Evolutionary conservation across 2,888 invertebrate genomes (phyloP), one percentile per base, ranked within the genome.

Genomic region (Sylvicola cinctus): DNA sequence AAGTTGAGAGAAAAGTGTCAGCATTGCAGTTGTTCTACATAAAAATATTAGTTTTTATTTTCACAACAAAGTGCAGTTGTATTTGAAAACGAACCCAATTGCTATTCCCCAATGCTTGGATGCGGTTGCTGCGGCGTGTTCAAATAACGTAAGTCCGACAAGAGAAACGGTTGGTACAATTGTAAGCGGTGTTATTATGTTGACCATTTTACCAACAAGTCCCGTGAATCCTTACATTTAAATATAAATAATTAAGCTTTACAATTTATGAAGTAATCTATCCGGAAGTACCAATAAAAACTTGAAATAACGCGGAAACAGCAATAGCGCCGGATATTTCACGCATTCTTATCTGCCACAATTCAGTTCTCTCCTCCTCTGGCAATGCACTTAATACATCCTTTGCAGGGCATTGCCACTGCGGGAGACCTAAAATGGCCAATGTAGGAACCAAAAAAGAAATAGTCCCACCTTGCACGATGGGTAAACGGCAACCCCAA

Each of bases 81-180:
- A 8, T 28, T n/a, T n/a, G n/a, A n/a, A 28, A 36, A 52, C 66
- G 66, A 52, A 84, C 85, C 78, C 68, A 12, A 69, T 66, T 1
- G 84, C 73, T 36, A 87, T 73, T 11, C 78, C 79, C 85, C 85
- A 87, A 44, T 85, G 78, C 47, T 73, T 70, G 2, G 80, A 68
- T 1, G 85, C 81, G n/a, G 80, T 77, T 1, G 64, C 62, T 0
- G 79, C 74, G 0, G 85, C 84, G 50, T 80, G 77, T 49, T 75
- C 73, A 49, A 85, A 83, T 28, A 87, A 59, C 0, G 84, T 79
- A 11, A 88, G 55, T 0, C 87, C 87, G 37, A 87, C 79, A 35
- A 87, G 58, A 0, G 80, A 70, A 7, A 87, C 80, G 0, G 84
- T 83, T 0, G 85, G 85, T 0, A 74, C 77, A 34, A 87, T 81